Percentiles rank a stretch among this genome's conserved stretches.
phyloP scores from a whole-genome alignment of 2,113 vertebrate genomes.

The Mus spicilegus region DNA sequence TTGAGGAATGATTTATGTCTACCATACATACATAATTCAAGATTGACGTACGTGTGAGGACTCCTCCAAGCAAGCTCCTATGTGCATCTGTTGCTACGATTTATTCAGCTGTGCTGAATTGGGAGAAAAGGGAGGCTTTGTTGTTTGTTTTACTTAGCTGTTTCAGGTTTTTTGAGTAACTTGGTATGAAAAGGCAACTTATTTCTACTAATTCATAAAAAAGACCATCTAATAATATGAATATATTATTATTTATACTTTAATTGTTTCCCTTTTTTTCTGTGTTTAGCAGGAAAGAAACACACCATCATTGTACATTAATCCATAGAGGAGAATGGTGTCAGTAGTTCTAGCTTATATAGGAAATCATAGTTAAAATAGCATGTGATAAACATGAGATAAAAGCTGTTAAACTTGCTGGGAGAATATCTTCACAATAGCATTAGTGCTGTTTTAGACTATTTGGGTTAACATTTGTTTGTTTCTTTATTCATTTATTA shows the following conservation, averaged over 20 bases:
- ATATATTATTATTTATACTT: not conserved
- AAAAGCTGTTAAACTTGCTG: fast-evolving
- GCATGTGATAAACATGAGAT: fast-evolving
- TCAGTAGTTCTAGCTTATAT: not conserved
- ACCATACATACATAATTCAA: too few species aligned
- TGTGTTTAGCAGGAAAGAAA: not conserved
- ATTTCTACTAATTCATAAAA: not conserved
- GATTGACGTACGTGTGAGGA: not conserved
- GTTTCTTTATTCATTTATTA: not conserved
- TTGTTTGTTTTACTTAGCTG: not conserved
- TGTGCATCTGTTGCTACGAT: not conserved
- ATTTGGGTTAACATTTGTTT: not conserved
- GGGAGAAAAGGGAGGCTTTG: not conserved
- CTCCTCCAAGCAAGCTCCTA: fast-evolving
- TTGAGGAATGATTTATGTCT: not conserved
- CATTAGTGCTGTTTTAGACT: not conserved
- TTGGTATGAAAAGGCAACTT: not conserved
- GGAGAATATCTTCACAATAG: not conserved
- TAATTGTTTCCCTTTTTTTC: not conserved
- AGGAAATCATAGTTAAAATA: too few species aligned
- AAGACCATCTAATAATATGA: not conserved
- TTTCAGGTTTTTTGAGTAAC: not conserved
- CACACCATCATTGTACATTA: not conserved
- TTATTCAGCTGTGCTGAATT: fast-evolving
- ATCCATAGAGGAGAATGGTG: not conserved